A percentile compares a stretch with the other conserved stretches of the same genome.
phyloP scores from a whole-genome alignment of 2,113 vertebrate genomes.

The Bos javanicus region DNA sequence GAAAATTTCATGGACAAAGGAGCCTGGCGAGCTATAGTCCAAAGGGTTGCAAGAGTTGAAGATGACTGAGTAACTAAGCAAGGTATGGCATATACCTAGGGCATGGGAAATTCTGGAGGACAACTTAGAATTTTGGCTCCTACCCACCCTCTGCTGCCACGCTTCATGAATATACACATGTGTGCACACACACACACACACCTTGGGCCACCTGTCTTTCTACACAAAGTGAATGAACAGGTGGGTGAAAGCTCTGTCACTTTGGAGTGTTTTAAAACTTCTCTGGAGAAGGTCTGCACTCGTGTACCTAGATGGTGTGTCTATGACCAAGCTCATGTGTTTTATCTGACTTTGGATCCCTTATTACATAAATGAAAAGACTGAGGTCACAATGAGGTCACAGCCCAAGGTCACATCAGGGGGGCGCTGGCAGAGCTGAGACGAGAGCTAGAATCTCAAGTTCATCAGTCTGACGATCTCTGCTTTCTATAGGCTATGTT shows the following conservation, averaged over 20 bases:
- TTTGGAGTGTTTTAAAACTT: background rate
- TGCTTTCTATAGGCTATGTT: background rate
- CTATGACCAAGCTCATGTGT: background rate
- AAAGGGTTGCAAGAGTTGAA: background rate
- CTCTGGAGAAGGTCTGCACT: background rate
- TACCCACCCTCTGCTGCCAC: background rate
- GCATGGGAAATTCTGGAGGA: background rate
- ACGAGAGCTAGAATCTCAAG: background rate
- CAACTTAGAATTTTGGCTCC: background rate
- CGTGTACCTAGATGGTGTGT: no score
- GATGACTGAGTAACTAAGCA: background rate
- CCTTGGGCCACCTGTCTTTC: background rate
- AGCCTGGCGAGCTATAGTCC: background rate
- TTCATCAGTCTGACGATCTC: background rate
- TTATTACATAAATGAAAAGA: background rate
- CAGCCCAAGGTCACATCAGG: background rate
- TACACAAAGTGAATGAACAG: background rate
- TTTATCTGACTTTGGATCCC: background rate
- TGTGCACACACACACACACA: accelerated
- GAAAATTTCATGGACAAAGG: background rate
- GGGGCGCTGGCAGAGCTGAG: background rate
- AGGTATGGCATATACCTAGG: background rate
- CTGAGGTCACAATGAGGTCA: background rate
- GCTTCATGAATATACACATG: background rate
- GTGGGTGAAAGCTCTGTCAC: background rate